These are phyloP conservation scores for Platyscapa corneri DNA, from an alignment of 1,140 invertebrate species.

Conservation along the genomic window DNA sequence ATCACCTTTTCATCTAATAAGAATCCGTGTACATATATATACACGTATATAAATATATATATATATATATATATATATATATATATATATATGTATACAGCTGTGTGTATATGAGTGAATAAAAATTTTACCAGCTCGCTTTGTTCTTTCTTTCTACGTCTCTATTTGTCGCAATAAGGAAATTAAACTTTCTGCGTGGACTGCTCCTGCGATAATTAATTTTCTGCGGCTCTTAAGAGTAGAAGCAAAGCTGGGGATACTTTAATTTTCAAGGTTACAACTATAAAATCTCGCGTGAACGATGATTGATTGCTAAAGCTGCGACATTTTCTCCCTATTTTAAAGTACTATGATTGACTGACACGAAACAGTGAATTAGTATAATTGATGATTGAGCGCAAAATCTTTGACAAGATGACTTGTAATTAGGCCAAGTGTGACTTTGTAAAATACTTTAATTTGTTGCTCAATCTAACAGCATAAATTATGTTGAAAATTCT, in stretches of 20 bases:
- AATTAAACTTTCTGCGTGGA: not conserved
- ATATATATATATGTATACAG: no score
- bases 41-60: not conserved
- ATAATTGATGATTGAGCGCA: slow-evolving; percentile 36
- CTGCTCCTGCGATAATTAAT: slow-evolving; percentile 24
- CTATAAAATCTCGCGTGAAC: slow-evolving; percentile 29
- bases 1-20: not conserved
- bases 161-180: slow-evolving; percentile 40
- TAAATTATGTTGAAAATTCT: no score
- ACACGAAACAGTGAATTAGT: slow-evolving; percentile 47
- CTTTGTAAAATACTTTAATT: no score
- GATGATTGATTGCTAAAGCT: slow-evolving; percentile 41
- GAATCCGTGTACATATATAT: not conserved
- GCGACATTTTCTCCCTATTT: slow-evolving; percentile 24
- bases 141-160: not conserved
- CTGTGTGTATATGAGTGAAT: no score
- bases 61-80: no score
- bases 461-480: no score
- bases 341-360: slow-evolving; percentile 44
- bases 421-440: slow-evolving; percentile 12
- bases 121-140: not conserved
- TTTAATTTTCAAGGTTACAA: slow-evolving; percentile 42
- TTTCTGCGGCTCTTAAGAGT: not conserved
- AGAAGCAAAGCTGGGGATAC: not conserved
- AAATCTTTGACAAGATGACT: not conserved